phyloP scores from a whole-genome alignment of 2,113 vertebrate genomes.

The Actinemys pallida region DNA sequence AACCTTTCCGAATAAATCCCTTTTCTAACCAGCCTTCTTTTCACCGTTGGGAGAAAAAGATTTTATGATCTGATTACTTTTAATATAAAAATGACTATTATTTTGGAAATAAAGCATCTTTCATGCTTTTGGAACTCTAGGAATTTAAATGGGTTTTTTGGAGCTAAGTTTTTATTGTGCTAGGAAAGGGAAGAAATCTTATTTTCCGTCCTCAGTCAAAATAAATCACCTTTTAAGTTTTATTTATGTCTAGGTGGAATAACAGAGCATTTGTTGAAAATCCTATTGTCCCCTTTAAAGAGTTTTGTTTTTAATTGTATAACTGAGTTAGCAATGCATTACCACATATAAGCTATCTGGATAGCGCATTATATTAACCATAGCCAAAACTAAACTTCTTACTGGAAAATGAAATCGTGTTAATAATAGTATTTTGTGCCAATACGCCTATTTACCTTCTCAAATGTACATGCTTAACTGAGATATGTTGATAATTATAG shows the following conservation, averaged over 20 bases:
- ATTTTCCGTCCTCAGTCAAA: background rate
- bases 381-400: constrained; percentile 38
- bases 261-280: background rate
- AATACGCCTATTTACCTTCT: background rate
- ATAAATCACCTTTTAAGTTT: background rate
- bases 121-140: background rate
- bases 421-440: background rate
- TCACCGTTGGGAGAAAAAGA: background rate
- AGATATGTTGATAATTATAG: constrained; percentile 47
- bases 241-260: background rate
- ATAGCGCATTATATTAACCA: constrained; percentile 13
- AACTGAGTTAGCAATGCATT: background rate
- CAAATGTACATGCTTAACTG: background rate
- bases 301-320: constrained; percentile 1
- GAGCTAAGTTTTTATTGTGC: background rate
- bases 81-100: fast-evolving
- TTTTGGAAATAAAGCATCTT: background rate
- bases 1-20: constrained; percentile 46
- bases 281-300: background rate
- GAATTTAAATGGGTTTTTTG: background rate
- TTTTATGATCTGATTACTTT: constrained; percentile 24
- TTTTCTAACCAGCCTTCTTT: background rate
- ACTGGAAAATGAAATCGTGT: background rate
- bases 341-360: constrained; percentile 10
- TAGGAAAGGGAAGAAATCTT: background rate